These are phyloP conservation scores for Leucoptera coffeella DNA, from an alignment of 2,888 invertebrate genomes.

Conservation along the genomic window DNA sequence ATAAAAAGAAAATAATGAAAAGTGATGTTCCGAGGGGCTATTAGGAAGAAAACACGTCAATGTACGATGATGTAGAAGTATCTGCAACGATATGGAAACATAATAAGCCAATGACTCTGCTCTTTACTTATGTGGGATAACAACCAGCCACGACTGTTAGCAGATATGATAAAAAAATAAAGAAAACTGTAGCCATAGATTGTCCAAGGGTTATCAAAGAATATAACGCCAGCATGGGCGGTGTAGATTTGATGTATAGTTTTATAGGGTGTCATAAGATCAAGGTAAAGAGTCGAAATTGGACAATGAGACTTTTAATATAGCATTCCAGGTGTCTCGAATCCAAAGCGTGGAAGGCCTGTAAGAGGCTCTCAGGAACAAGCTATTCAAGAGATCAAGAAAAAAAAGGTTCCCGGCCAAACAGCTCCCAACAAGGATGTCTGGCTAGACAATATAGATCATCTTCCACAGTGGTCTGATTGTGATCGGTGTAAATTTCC, in stretches of 20 bases:
- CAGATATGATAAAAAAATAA: slow-evolving; percentile 2
- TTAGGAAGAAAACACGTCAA: background rate
- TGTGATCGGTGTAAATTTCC: no score
- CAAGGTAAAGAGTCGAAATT: slow-evolving; percentile 3
- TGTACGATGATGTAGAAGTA: background rate
- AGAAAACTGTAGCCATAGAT: slow-evolving; percentile 1
- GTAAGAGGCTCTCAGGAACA: no score
- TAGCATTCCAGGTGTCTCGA: no score
- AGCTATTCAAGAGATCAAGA: no score
- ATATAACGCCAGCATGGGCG: slow-evolving; percentile 6
- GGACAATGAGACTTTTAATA: slow-evolving; percentile 3
- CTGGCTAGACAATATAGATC: no score
- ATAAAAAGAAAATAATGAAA: background rate
- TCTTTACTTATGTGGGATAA: slow-evolving; percentile 1
- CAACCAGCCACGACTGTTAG: slow-evolving; percentile 1
- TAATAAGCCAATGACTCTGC: background rate
- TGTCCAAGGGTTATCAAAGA: slow-evolving; percentile 3
- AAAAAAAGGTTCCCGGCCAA: no score
- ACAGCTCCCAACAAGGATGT: no score
- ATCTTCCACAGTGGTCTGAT: no score
- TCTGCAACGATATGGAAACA: background rate
- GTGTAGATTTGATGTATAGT: slow-evolving; percentile 5
- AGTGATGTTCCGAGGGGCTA: background rate
- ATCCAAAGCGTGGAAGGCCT: no score
- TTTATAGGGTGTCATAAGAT: slow-evolving; percentile 5